Percentiles rank a stretch among this genome's conserved stretches.
Evolutionary conservation across 2,113 vertebrate genomes (phyloP).

Genomic region (Aplodontia rufa): DNA sequence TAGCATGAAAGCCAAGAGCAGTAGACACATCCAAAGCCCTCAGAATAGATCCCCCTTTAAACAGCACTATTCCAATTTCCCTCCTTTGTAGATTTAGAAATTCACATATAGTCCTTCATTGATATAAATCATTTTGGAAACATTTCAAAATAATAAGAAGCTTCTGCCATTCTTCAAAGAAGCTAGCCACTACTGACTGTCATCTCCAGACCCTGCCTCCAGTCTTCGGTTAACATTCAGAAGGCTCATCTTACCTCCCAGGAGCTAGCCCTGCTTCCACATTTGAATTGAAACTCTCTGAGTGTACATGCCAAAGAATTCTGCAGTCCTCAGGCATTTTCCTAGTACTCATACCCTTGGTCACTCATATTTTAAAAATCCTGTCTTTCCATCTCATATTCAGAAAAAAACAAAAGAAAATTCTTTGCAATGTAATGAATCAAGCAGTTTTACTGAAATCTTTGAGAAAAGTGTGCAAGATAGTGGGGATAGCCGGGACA

Average conservation of each 20-base stretch:
- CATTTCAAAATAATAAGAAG: not conserved
- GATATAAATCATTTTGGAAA: not conserved
- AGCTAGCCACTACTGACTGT: not conserved
- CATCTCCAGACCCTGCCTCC: not conserved
- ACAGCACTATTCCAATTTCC: not conserved
- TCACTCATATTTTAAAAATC: not conserved
- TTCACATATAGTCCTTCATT: not conserved
- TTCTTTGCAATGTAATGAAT: not conserved
- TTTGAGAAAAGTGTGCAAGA: not conserved
- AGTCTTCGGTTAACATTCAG: not conserved
- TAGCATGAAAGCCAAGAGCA: not conserved
- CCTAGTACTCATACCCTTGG: not conserved
- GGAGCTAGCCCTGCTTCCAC: not conserved
- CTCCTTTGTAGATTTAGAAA: slow-evolving; percentile 1
- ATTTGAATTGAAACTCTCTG: not conserved
- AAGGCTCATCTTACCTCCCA: not conserved
- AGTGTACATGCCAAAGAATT: not conserved
- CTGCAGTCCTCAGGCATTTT: not conserved
- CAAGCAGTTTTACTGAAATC: not conserved
- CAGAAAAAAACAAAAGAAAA: not conserved
- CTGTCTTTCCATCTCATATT: not conserved
- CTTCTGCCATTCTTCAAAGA: not conserved
- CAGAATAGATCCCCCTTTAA: not conserved
- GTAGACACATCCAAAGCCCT: not conserved
- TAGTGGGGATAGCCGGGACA: not conserved